Conservation (phyloP, 2,888 invertebrate species). For the Cheilosia soror region DNA sequence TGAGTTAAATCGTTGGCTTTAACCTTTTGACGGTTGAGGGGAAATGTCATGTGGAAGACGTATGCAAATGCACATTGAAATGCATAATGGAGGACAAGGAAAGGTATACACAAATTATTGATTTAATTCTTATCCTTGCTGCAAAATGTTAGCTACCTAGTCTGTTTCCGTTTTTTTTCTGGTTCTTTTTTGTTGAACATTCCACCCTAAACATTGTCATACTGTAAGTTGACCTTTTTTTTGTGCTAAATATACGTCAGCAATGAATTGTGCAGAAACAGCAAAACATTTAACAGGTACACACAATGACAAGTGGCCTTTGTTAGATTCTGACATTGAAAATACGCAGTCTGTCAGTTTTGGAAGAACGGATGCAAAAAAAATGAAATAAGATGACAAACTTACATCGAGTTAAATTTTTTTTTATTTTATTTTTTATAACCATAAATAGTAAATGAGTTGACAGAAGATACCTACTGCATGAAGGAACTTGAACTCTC, state of each 20-base stretch:
- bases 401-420: slow-evolving; percentile 59
- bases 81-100: background rate
- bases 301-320: slow-evolving; percentile 37
- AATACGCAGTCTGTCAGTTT: slow-evolving; percentile 22
- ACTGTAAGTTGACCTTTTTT: background rate
- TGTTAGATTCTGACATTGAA: slow-evolving; percentile 59
- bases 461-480: slow-evolving; percentile 10
- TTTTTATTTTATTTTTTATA: slow-evolving; percentile 23
- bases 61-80: slow-evolving; percentile 36
- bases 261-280: slow-evolving; percentile 22
- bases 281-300: background rate
- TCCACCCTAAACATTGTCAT: too few species aligned
- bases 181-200: background rate
- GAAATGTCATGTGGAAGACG: slow-evolving; percentile 28
- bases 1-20: background rate
- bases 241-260: background rate
- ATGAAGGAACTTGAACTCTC: slow-evolving; percentile 32
- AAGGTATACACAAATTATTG: slow-evolving; percentile 12
- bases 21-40: background rate
- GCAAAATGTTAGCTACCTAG: slow-evolving; percentile 27
- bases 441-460: slow-evolving; percentile 17
- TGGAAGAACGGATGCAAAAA: background rate
- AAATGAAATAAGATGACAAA: slow-evolving; percentile 15
- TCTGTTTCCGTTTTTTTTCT: slow-evolving; percentile 5
- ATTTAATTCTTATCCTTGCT: slow-evolving; percentile 22